Conservation (phyloP, 2,888 invertebrate species). For the Himalopsyche anomala region DNA sequence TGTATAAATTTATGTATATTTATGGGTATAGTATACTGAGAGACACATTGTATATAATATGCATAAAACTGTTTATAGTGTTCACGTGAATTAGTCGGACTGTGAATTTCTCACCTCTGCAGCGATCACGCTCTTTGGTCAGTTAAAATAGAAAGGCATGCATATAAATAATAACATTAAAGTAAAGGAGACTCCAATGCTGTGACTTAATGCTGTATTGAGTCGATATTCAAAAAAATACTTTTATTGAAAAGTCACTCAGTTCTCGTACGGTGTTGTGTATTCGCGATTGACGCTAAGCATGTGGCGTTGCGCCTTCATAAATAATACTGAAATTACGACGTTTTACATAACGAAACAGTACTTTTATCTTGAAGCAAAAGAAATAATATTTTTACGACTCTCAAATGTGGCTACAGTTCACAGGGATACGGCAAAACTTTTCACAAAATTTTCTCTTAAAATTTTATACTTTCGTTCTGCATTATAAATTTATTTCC, state of each 20-base stretch:
- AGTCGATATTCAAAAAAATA: no score
- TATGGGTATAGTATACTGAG: no score
- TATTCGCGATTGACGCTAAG: conserved; percentile 63
- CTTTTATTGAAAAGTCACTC: neutral
- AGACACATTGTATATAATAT: no score
- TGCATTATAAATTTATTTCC: conserved; percentile 38
- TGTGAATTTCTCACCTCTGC: no score
- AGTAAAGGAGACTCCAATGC: no score
- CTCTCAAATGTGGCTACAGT: conserved; percentile 61
- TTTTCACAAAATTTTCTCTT: neutral
- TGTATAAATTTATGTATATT: no score
- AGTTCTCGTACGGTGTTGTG: neutral
- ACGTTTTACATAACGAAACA: conserved; percentile 64
- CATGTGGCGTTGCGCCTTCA: conserved; percentile 63
- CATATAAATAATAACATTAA: no score
- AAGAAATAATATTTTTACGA: conserved; percentile 65
- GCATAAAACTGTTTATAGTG: no score
- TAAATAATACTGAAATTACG: conserved; percentile 65
- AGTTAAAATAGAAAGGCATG: no score
- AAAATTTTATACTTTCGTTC: conserved; percentile 31
- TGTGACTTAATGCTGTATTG: no score
- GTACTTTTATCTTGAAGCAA: conserved; percentile 63
- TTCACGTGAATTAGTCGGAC: no score
- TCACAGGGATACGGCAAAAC: conserved; percentile 55
- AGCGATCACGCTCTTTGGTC: no score